These are phyloP conservation scores for Unio pictorum DNA, from an alignment of 2,888 invertebrate genomes.

Conservation along the genomic window DNA sequence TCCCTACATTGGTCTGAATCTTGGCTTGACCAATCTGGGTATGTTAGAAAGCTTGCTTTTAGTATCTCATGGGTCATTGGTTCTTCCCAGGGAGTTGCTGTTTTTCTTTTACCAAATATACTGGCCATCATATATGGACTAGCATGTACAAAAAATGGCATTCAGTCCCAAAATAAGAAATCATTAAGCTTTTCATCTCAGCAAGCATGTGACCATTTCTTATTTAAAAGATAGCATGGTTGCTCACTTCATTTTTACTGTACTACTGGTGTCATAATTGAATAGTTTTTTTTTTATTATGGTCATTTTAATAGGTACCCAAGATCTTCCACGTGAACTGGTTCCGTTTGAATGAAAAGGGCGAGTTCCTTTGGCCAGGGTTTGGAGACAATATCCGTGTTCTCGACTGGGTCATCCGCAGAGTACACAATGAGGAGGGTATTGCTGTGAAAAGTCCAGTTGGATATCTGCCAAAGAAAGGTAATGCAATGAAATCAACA, in stretches of 20 bases:
- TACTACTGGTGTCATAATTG: not conserved
- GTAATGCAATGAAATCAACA: slow-evolving; percentile 18
- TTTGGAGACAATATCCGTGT: slow-evolving; percentile 94
- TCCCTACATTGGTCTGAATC: no score
- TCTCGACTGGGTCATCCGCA: slow-evolving; percentile 93
- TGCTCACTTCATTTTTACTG: not conserved
- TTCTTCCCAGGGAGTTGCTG: no score
- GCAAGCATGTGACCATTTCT: no score
- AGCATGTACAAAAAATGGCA: no score
- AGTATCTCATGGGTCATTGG: no score
- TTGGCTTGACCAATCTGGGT: no score
- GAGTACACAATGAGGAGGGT: slow-evolving; percentile 75
- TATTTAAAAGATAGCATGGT: no score
- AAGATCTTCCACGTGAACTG: slow-evolving; percentile 99
- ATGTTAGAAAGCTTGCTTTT: no score
- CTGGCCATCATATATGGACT: no score
- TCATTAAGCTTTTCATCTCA: no score
- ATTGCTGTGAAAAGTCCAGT: slow-evolving; percentile 80
- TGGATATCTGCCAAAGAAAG: slow-evolving; percentile 72
- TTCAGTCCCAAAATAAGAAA: no score
- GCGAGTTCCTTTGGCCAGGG: slow-evolving; percentile 98
- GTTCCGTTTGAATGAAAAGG: slow-evolving; percentile 90
- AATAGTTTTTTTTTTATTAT: not conserved
- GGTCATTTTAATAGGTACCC: slow-evolving; percentile 77
- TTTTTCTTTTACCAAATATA: no score